A percentile compares a stretch with the other conserved stretches of the same genome.
Evolutionary conservation across 1,140 invertebrate species (phyloP).

Genomic region (Scylla paramamosain): DNA sequence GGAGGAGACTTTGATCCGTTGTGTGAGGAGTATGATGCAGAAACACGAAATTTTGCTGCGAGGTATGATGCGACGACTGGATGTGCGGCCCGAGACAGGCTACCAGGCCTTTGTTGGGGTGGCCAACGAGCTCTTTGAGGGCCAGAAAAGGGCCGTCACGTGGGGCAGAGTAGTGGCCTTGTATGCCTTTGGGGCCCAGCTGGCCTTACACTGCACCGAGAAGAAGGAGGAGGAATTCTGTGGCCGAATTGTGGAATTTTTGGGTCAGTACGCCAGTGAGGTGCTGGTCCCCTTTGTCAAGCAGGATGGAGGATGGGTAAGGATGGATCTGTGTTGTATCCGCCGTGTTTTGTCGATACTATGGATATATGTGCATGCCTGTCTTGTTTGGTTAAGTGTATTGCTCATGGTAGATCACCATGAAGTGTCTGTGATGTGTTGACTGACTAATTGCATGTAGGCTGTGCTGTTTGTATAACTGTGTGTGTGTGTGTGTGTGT

Average conservation of each 20-base stretch:
- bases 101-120: slow-evolving; percentile 83
- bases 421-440: too few species aligned
- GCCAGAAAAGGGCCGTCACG: slow-evolving; percentile 80
- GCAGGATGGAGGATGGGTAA: slow-evolving; percentile 82
- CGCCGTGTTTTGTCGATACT: neutral
- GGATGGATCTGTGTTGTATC: slow-evolving; percentile 53
- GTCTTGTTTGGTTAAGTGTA: neutral
- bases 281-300: slow-evolving; percentile 81
- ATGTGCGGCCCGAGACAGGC: slow-evolving; percentile 82
- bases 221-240: slow-evolving; percentile 79
- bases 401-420: too few species aligned
- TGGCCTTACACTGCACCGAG: slow-evolving; percentile 82
- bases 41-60: slow-evolving; percentile 84
- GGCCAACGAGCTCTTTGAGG: slow-evolving; percentile 84
- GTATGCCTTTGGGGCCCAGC: slow-evolving; percentile 84
- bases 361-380: neutral
- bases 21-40: slow-evolving; percentile 82
- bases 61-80: slow-evolving; percentile 84
- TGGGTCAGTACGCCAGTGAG: slow-evolving; percentile 80
- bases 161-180: slow-evolving; percentile 85
- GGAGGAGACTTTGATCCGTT: slow-evolving; percentile 80
- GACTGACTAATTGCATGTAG: too few species aligned
- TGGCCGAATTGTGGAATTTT: slow-evolving; percentile 55
- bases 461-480: too few species aligned
- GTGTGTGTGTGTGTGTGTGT: too few species aligned